Conservation (phyloP, 2,113 vertebrate species). For the Brienomyrus brachyistius region DNA sequence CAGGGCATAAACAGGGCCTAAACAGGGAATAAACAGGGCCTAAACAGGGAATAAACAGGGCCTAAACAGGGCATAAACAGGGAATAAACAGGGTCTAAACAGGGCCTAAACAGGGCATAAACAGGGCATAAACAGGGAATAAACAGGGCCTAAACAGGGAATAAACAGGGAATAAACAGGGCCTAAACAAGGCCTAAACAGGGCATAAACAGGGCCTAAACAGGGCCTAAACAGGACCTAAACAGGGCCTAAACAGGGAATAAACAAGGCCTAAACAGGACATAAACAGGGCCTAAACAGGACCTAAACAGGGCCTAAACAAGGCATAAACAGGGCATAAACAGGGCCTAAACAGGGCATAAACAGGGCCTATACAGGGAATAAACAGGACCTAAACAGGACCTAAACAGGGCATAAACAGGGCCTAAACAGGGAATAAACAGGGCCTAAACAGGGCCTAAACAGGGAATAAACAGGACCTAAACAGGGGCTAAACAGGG, state of each 20-base stretch:
- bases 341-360: background rate
- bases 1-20: too few relatives aligned
- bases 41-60: background rate
- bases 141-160: too few relatives aligned
- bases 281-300: background rate
- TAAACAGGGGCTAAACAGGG: too few relatives aligned
- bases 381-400: too few relatives aligned
- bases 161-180: too few relatives aligned
- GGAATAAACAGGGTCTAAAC: background rate
- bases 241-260: background rate
- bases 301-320: background rate
- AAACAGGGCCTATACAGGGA: too few relatives aligned
- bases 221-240: background rate
- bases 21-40: too few relatives aligned
- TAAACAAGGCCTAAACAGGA: too few relatives aligned
- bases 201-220: too few relatives aligned
- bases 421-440: background rate
- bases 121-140: background rate
- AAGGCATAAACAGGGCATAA: background rate
- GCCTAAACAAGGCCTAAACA: too few relatives aligned
- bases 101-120: background rate
- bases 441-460: background rate
- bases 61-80: too few relatives aligned
- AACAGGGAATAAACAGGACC: background rate
- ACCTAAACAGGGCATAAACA: too few relatives aligned